A percentile compares a stretch with the other conserved stretches of the same genome.
phyloP scores from a whole-genome alignment of 1,140 invertebrate genomes.

The Drepana arcuata region DNA sequence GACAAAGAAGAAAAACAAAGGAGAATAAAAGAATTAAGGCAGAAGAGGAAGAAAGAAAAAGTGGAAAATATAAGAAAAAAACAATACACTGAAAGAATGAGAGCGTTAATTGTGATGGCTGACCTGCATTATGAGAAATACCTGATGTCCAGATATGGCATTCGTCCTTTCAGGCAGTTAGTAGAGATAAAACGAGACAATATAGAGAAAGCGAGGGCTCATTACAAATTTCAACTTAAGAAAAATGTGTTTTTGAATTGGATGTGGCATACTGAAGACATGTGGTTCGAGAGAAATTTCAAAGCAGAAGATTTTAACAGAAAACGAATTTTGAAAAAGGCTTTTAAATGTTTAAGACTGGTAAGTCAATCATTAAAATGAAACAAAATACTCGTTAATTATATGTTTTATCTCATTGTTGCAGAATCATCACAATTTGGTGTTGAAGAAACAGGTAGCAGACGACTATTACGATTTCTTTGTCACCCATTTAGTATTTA shows the following conservation, averaged over 20 bases:
- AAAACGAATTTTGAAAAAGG: slow-evolving; percentile 47
- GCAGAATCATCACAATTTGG: slow-evolving; percentile 52
- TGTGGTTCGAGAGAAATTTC: slow-evolving; percentile 58
- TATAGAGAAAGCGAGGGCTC: slow-evolving; percentile 58
- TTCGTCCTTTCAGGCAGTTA: slow-evolving; percentile 66
- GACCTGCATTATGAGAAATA: slow-evolving; percentile 73
- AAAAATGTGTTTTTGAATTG: slow-evolving; percentile 67
- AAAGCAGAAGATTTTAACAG: slow-evolving; percentile 65
- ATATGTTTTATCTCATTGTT: slow-evolving; percentile 1
- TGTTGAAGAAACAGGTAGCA: slow-evolving; percentile 73
- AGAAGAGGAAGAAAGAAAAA: slow-evolving; percentile 74
- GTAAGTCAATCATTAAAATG: slow-evolving; percentile 29
- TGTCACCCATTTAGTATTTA: slow-evolving; percentile 67
- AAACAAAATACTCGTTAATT: neutral
- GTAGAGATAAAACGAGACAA: slow-evolving; percentile 67
- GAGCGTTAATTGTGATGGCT: slow-evolving; percentile 70
- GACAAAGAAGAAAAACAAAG: slow-evolving; percentile 76
- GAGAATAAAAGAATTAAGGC: slow-evolving; percentile 73
- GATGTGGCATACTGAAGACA: slow-evolving; percentile 66
- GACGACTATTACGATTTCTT: slow-evolving; percentile 75
- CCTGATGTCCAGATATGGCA: slow-evolving; percentile 65
- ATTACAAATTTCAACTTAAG: slow-evolving; percentile 58
- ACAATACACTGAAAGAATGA: slow-evolving; percentile 67
- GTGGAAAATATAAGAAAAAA: slow-evolving; percentile 73
- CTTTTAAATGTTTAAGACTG: slow-evolving; percentile 51